Evolutionary conservation across 92 coral and sea anemone genomes (phyloP), one percentile per base, ranked within the genome.

Genomic region (Porites evermanni): DNA sequence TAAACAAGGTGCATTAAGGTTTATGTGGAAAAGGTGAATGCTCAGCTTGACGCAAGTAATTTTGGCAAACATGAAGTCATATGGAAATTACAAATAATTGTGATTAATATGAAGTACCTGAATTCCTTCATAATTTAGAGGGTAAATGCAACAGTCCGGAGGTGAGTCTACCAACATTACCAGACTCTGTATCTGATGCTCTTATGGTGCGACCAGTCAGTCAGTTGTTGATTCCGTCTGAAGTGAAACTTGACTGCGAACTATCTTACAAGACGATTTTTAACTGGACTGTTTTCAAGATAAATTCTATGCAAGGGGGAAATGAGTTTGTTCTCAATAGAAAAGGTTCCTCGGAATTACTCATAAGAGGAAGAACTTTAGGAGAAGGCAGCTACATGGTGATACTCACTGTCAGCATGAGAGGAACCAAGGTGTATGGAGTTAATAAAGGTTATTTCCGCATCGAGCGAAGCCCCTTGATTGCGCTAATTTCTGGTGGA

Each of bases 401-500:
- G 2, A 78, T 53, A 23, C 80, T 88, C 6, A 84, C 84, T 52
- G 94, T 88, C 10, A 12, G 7, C 5, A 84, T 88, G 89, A 21
- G 24, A 59, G 87, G 87, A 18, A 74, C 77, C 67, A 50, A 79
- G 16, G 92, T 91, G 19, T 83, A 38, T 60, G 86, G 86, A 23
- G 38, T 23, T 20, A 59, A 47, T 26, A n/a, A 12, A 12, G 94
- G 91, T 6, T 84, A 78, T 54, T 79, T 91, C 17, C 87, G 84
- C 60, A 67, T 87, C 11, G 19, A 50, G 52, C 78, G 26, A 7
- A 72, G 91, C 64, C 77, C 88, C 7, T 38, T 91, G 14, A 72
- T 87, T 38, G 94, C 94, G 12, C 56, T 64, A 72, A 78, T 91
- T 50, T 75, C 89, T 60, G 93, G 91, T 8, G 93, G 94, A 6